Percentiles rank a stretch among this genome's conserved stretches.
These are phyloP conservation scores for Anguilla pacifica DNA, from an alignment of 2,797 vertebrate genomes.

Conservation along the genomic window DNA sequence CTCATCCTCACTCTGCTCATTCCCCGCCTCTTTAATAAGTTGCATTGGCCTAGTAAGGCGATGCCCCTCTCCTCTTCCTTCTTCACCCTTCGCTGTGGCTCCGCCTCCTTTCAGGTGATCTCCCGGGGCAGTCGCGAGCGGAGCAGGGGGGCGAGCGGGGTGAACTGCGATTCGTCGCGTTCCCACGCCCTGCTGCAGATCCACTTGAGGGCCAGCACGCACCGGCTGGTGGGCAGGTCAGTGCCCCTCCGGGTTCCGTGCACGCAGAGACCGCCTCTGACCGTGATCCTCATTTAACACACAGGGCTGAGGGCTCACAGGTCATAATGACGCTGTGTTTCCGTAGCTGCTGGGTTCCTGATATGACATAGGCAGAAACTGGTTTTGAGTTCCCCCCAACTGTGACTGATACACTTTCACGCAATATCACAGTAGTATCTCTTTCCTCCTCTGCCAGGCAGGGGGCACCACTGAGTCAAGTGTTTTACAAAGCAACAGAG, in stretches of 20 bases:
- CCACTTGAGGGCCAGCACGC: conserved; percentile 77
- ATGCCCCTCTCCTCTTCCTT: neutral
- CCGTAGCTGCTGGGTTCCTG: too few species aligned
- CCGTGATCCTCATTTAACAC: too few species aligned
- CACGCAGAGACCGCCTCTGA: neutral
- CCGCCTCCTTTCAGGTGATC: conserved; percentile 74
- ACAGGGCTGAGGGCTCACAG: too few species aligned
- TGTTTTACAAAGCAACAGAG: neutral
- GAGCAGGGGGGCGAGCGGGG: conserved; percentile 82
- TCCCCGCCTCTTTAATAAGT: too few species aligned
- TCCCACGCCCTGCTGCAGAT: conserved; percentile 93
- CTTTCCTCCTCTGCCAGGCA: neutral
- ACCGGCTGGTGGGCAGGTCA: conserved; percentile 80
- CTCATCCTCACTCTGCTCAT: neutral
- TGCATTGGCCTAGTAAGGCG: neutral
- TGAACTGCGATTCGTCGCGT: conserved; percentile 86
- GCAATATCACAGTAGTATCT: neutral
- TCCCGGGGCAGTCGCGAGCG: conserved; percentile 81
- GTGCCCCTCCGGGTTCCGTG: neutral
- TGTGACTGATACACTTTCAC: neutral
- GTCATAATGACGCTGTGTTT: too few species aligned
- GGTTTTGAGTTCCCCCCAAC: neutral
- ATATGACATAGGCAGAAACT: neutral
- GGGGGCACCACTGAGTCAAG: neutral
- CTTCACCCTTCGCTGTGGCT: neutral